These are phyloP conservation scores for Blera fallax DNA, from an alignment of 2,888 invertebrate genomes.

Conservation along the genomic window DNA sequence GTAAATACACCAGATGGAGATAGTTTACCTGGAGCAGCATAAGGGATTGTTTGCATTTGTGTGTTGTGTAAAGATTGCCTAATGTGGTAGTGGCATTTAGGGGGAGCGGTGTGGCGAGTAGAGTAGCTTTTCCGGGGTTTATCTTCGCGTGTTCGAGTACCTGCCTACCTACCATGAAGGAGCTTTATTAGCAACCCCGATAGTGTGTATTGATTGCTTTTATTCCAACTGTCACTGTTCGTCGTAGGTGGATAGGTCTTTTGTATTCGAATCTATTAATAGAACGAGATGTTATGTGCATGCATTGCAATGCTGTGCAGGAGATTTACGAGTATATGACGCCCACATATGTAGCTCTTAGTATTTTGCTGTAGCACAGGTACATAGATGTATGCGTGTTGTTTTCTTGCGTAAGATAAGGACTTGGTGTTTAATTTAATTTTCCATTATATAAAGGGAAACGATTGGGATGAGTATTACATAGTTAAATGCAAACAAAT, in stretches of 20 bases:
- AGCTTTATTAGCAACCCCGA: constrained; percentile 21
- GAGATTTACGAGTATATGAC: background rate
- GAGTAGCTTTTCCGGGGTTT: constrained; percentile 43
- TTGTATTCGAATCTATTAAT: constrained; percentile 29
- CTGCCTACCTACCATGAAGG: background rate
- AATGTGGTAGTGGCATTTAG: background rate
- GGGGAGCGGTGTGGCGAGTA: background rate
- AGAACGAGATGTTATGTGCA: constrained; percentile 10
- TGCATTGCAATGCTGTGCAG: constrained; percentile 7
- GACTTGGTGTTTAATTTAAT: constrained; percentile 36
- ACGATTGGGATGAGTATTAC: constrained; percentile 10
- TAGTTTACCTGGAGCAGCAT: background rate
- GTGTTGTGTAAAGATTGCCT: constrained; percentile 6
- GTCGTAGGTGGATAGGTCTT: constrained; percentile 37
- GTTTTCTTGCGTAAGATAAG: constrained; percentile 19
- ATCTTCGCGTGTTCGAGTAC: constrained; percentile 7
- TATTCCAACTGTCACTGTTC: constrained; percentile 15
- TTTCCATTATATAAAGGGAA: background rate
- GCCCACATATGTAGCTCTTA: too few relatives aligned
- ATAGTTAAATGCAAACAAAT: background rate
- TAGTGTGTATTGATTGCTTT: constrained; percentile 34
- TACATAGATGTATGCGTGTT: background rate
- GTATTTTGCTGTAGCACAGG: too few relatives aligned
- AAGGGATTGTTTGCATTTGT: constrained; percentile 25
- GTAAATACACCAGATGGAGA: background rate